Evolutionary conservation across 2,113 vertebrate genomes (phyloP).

Genomic region (Mobula hypostoma): DNA sequence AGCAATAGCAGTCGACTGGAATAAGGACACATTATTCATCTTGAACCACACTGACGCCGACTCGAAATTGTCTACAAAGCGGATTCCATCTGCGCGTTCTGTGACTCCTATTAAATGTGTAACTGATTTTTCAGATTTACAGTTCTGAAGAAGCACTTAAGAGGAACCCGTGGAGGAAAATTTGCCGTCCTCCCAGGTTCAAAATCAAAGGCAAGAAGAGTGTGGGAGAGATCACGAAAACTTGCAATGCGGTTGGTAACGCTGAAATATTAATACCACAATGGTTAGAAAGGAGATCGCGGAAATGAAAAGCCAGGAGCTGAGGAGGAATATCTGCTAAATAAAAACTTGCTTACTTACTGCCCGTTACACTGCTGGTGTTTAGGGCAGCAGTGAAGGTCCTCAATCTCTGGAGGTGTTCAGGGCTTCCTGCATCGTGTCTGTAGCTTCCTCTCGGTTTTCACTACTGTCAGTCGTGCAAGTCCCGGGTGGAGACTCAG

Average conservation of each 20-base stretch:
- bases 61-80: background rate
- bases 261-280: background rate
- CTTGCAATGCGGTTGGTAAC: no score
- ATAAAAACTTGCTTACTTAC: background rate
- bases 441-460: no score
- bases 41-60: background rate
- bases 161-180: background rate
- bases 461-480: no score
- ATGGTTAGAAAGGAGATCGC: background rate
- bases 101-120: background rate
- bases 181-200: background rate
- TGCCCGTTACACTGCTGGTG: no score
- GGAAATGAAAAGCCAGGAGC: background rate
- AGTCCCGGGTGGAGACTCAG: no score
- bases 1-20: background rate
- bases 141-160: background rate
- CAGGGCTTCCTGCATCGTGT: no score
- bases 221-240: background rate
- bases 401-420: no score
- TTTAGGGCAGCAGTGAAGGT: no score
- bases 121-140: conserved; percentile 24
- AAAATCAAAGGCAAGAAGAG: background rate
- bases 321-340: background rate
- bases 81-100: background rate
- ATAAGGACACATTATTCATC: background rate